These are phyloP conservation scores for Cynopterus brachyotis DNA, from an alignment of 2,113 vertebrate genomes.

Conservation along the genomic window DNA sequence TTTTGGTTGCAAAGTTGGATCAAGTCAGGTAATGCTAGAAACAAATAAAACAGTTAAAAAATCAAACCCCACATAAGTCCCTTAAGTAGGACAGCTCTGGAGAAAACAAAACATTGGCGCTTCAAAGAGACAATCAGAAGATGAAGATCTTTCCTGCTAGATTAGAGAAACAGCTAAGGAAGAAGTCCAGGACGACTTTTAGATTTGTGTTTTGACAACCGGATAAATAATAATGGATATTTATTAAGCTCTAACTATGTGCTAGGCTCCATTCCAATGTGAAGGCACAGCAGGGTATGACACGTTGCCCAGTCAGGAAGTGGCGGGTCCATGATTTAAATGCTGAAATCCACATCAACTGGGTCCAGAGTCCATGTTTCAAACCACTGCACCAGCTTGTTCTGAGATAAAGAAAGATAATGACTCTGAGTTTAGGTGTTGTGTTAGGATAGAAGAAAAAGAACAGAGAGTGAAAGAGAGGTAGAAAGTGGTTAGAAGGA, in stretches of 20 bases:
- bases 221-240: not conserved
- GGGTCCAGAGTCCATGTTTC: not conserved
- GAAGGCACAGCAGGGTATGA: not conserved
- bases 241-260: not conserved
- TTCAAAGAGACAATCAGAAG: constrained; percentile 1
- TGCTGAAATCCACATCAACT: not conserved
- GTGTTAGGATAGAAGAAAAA: not conserved
- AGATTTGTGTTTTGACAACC: not conserved
- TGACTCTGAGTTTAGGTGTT: not conserved
- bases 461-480: not conserved
- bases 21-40: constrained; percentile 37
- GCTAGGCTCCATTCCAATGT: not conserved
- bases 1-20: constrained; percentile 35
- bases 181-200: not conserved
- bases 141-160: not conserved
- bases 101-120: not conserved
- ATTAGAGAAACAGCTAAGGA: not conserved
- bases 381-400: not conserved
- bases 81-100: not conserved
- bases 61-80: constrained; percentile 1
- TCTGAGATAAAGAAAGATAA: not conserved
- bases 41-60: constrained; percentile 51
- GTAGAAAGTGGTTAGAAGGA: not conserved
- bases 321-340: not conserved
- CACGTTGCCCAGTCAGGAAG: not conserved